These are phyloP conservation scores for Drosophila borborema DNA, from an alignment of 2,888 invertebrate genomes.

Conservation along the genomic window DNA sequence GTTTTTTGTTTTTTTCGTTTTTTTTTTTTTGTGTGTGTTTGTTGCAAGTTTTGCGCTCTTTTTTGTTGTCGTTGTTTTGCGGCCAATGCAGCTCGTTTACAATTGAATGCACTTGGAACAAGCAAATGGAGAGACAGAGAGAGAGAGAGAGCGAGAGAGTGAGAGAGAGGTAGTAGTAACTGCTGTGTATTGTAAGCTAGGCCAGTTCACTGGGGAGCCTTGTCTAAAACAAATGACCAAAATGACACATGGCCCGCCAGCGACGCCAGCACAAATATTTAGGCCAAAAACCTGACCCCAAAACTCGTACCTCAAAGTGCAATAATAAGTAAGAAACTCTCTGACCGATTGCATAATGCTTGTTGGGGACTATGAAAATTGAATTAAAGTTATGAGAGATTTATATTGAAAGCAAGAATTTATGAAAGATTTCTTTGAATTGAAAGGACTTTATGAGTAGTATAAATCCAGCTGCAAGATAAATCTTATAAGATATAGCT, in stretches of 20 bases:
- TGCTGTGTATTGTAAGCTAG: slow-evolving; percentile 24
- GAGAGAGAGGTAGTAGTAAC: not conserved
- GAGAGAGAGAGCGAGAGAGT: not conserved
- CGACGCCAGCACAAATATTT: slow-evolving; percentile 51
- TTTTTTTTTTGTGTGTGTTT: not conserved
- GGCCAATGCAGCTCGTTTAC: slow-evolving; percentile 73
- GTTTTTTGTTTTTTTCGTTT: not conserved
- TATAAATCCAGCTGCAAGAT: too few species aligned
- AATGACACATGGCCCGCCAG: slow-evolving; percentile 68
- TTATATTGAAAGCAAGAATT: not conserved
- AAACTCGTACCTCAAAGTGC: not conserved
- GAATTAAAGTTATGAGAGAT: not conserved
- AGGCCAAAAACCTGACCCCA: slow-evolving; percentile 50
- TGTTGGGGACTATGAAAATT: too few species aligned
- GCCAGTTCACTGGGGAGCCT: slow-evolving; percentile 54
- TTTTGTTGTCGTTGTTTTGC: slow-evolving; percentile 49
- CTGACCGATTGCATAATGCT: not conserved
- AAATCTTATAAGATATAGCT: too few species aligned
- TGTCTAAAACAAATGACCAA: slow-evolving; percentile 73
- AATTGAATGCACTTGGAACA: slow-evolving; percentile 65
- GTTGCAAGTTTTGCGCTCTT: slow-evolving; percentile 20
- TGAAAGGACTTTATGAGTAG: too few species aligned
- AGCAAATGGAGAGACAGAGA: not conserved
- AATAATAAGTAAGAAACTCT: too few species aligned
- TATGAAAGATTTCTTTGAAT: too few species aligned